Conservation (phyloP, 30 jellyfish, hydroid and myxozoan genomes). For the Clytia hemisphaerica region DNA sequence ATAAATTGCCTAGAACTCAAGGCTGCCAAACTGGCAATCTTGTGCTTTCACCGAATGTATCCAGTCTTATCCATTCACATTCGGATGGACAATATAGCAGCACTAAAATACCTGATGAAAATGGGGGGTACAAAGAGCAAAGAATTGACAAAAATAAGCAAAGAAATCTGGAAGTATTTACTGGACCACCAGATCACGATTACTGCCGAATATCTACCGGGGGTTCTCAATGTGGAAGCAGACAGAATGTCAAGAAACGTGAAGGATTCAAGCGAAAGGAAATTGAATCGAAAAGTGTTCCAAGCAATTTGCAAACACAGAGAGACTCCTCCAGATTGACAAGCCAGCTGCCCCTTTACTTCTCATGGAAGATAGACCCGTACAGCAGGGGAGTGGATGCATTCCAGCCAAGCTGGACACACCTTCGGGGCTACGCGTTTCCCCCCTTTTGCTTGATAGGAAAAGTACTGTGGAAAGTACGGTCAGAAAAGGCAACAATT, state of each 20-base stretch:
- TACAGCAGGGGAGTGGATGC: constrained; percentile 27
- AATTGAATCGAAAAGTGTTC: constrained; percentile 12
- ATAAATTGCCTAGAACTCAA: background rate
- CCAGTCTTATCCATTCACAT: background rate
- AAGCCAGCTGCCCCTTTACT: constrained; percentile 29
- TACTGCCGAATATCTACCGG: constrained; percentile 37
- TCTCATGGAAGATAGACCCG: constrained; percentile 42
- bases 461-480: constrained; percentile 6
- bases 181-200: constrained; percentile 35
- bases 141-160: too few species aligned
- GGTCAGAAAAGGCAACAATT: constrained; percentile 3
- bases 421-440: constrained; percentile 27
- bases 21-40: background rate
- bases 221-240: constrained; percentile 20
- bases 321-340: constrained; percentile 29
- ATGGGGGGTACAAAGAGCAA: too few species aligned
- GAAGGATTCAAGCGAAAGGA: constrained; percentile 31
- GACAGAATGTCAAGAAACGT: constrained; percentile 25
- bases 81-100: too few species aligned
- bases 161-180: constrained; percentile 20
- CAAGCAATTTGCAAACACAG: background rate
- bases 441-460: constrained; percentile 34
- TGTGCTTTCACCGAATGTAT: background rate
- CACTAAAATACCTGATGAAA: background rate
- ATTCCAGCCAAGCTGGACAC: constrained; percentile 17